A percentile compares a stretch with the other conserved stretches of the same genome.
These are phyloP conservation scores for Paedocypris micromegethes DNA, from an alignment of 2,797 vertebrate genomes.

Conservation along the genomic window DNA sequence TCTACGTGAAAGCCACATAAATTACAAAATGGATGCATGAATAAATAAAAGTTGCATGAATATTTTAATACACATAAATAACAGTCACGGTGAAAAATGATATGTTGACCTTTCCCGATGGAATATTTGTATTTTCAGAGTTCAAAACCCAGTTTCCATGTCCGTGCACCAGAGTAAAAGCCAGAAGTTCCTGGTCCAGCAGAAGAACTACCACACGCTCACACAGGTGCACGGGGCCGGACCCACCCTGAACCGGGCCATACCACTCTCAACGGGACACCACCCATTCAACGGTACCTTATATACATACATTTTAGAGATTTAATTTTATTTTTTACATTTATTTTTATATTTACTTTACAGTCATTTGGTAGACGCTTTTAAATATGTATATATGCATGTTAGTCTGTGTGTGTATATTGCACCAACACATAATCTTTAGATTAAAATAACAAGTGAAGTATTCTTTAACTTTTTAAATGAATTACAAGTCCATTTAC, in stretches of 20 bases:
- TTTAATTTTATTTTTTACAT: neutral
- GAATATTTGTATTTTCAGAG: conserved; percentile 60
- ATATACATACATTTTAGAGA: neutral
- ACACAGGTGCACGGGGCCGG: conserved; percentile 66
- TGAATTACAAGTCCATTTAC: too few species aligned
- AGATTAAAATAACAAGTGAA: too few species aligned
- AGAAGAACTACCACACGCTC: conserved; percentile 82
- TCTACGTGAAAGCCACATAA: conserved; percentile 12
- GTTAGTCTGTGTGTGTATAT: too few species aligned
- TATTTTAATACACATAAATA: conserved; percentile 24
- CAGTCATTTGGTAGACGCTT: too few species aligned
- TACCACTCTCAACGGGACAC: conserved; percentile 76
- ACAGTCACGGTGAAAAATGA: conserved; percentile 1
- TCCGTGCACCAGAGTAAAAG: conserved; percentile 77
- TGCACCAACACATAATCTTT: too few species aligned
- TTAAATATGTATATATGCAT: too few species aligned
- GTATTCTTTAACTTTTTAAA: too few species aligned
- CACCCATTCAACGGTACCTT: conserved; percentile 82
- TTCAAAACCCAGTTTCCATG: conserved; percentile 74
- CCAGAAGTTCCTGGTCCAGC: conserved; percentile 86
- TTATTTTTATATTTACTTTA: neutral
- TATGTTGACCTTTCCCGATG: conserved; percentile 16
- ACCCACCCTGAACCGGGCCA: conserved; percentile 73
- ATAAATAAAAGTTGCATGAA: conserved; percentile 13
- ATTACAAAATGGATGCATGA: conserved; percentile 23